Evolutionary conservation across 2,888 invertebrate species (phyloP), one percentile per base, ranked within the genome.

Genomic region (Tortrix viridana): DNA sequence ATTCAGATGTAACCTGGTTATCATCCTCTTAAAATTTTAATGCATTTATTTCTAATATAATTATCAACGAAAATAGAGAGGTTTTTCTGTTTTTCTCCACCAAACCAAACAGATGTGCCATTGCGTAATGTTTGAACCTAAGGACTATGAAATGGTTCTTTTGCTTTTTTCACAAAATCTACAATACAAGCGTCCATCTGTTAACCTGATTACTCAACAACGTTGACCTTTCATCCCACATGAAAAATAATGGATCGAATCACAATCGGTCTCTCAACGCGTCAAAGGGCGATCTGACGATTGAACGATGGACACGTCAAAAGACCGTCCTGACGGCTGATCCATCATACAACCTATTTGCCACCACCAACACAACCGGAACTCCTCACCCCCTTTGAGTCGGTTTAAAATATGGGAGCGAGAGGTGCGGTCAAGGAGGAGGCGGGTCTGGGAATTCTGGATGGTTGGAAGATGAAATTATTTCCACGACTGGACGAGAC

Each of bases 261-360:
- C 84, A 80, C 74, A 79, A 78, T 75, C 76, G 71, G 75, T 57
- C 52, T 18, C 57, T 57, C 85, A 82, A 84, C 80, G 79, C 80
- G 83, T 85, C 88, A 85, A 88, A 88, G 87, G 77, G 78, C 80
- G 84, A 89, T 88, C 83, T 76, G 81, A 73, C 85, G 76, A 89
- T 90, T 89, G 90, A 90, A 84, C 85, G 89, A 89, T 90, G 86
- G 82, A 77, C 77, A 79, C 81, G 86, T 82, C 89, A 84, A 88
- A 88, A 86, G 84, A 85, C 83, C 85, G 84, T 80, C 81, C 79
- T 47, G 84, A 77, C 81, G 78, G 74, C 81, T 81, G 79, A 90
- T 90, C 89, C 86, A 89, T 90, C 90, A 89, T 87, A 85, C 73
- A 76, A 72, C 80, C 53, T 58, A 79, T 81, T 85, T 77, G 79